Percentiles rank a stretch among this genome's conserved stretches.
These are phyloP conservation scores for Orthosia gothica DNA, from an alignment of 2,888 invertebrate genomes.

Conservation along the genomic window DNA sequence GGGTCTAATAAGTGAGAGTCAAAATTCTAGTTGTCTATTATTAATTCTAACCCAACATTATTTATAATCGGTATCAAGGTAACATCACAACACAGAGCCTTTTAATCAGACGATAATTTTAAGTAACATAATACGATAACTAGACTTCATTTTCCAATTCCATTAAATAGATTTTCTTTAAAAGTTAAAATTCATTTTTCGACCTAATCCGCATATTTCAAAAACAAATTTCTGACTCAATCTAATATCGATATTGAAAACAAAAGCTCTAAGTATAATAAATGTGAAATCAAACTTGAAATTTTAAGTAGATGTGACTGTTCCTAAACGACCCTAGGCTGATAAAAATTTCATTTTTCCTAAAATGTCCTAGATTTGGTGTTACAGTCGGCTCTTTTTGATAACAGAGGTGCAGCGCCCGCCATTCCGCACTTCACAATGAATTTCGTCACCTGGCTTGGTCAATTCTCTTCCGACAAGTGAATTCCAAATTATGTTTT, in stretches of 20 bases:
- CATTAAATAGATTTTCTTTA: constrained; percentile 9
- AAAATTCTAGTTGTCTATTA: constrained; percentile 4
- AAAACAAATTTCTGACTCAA: constrained; percentile 41
- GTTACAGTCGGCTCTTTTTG: no score
- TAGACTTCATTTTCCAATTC: constrained; percentile 24
- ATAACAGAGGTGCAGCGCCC: no score
- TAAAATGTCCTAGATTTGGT: no score
- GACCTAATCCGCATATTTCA: constrained; percentile 27
- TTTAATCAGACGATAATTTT: constrained; percentile 9
- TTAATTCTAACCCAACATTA: not conserved
- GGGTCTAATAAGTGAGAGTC: not conserved
- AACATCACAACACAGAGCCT: not conserved
- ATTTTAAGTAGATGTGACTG: no score
- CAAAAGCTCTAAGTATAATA: constrained; percentile 54
- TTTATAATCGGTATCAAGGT: not conserved
- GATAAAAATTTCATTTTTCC: no score
- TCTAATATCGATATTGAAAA: constrained; percentile 47
- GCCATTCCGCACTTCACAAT: no score
- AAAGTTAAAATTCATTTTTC: constrained; percentile 9
- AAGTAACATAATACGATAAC: constrained; percentile 11
- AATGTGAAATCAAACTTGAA: constrained; percentile 70
- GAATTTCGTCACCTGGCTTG: no score
- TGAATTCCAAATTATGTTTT: no score
- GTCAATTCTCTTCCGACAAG: no score
- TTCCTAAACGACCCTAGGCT: no score